Base-by-base conservation (phyloP, 2,888 invertebrate species). In the Muscina levida region DNA sequence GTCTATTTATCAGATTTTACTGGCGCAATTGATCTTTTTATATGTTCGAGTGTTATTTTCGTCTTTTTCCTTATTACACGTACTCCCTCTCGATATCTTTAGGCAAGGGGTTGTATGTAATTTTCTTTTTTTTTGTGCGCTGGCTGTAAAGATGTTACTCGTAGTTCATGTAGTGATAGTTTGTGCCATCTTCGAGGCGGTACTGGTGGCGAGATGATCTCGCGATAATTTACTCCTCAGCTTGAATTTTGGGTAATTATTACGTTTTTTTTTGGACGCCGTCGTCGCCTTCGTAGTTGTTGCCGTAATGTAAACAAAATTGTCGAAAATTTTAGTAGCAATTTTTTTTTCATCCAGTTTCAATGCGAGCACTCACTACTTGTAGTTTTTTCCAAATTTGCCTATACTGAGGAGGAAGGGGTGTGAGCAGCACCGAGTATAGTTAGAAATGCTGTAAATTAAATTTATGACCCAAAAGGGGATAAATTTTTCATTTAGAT, bases 161-260 rank as follows among this genome's bases (percentile, higher is more conserved):
- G 79, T 66, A n/a, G 44, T 8, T 10, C 1, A 24, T 72, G 72
- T 70, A 53, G 11, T 2, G n/a, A 44, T n/a, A 44, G 11, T 22
- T 22, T 22, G 53, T 53, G 11, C 4, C 71, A 75, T 59, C 66
- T 77, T 72, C 70, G n/a, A n/a, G n/a, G n/a, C n/a, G n/a, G n/a
- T n/a, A n/a, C n/a, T n/a, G n/a, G n/a, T n/a, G n/a, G n/a, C n/a
- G n/a, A n/a, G n/a, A n/a, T 77, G 72, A 72, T 73, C 80, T 77
- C 77, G 77, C 51, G 68, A 82, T 82, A 85, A 84, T 85, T 86
- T 83, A 83, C 85, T 85, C 68, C 78, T 82, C 82, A 83, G 82
- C 81, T 83, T 83, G 82, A 85, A 84, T 85, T 83, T 85, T n/a
- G n/a, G 86, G 85, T 83, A 88, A 87, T 88, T 87, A 88, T 88